Conservation (phyloP, 2,888 invertebrate species). For the Dexiosoma caninum region DNA sequence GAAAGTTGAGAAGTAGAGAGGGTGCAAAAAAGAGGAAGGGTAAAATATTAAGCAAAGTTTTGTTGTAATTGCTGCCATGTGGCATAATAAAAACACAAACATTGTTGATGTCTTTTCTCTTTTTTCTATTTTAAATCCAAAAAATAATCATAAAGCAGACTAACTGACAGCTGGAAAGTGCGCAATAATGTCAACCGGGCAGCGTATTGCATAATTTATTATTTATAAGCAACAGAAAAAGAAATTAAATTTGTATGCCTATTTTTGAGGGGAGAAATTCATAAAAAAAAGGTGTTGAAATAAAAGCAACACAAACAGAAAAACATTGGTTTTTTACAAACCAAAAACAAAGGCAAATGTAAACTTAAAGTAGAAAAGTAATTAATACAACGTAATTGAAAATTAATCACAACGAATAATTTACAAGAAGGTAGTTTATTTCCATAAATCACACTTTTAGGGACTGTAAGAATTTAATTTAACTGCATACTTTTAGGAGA, state of each 20-base stretch:
- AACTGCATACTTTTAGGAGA: background rate
- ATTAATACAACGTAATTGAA: slow-evolving; percentile 12
- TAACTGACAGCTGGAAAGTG: slow-evolving; percentile 26
- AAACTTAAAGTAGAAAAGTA: slow-evolving; percentile 14
- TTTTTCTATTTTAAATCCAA: background rate
- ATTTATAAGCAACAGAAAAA: background rate
- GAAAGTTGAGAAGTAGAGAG: background rate
- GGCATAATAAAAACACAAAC: slow-evolving; percentile 16
- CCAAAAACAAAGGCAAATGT: background rate
- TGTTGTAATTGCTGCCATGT: slow-evolving; percentile 15
- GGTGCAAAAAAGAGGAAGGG: background rate
- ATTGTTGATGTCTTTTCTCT: slow-evolving; percentile 9
- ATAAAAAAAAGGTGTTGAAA: slow-evolving; percentile 27
- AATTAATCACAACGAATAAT: slow-evolving; percentile 36
- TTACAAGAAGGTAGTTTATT: background rate
- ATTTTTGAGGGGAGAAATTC: slow-evolving; percentile 40
- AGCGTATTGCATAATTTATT: slow-evolving; percentile 39
- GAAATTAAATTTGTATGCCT: slow-evolving; percentile 23
- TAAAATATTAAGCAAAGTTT: background rate
- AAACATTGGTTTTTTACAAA: slow-evolving; percentile 6
- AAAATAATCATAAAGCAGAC: background rate
- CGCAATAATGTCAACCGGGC: slow-evolving; percentile 45
- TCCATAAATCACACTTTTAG: slow-evolving; percentile 9
- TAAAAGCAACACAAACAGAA: background rate
- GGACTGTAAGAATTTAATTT: background rate